phyloP scores from a whole-genome alignment of 2,113 vertebrate species.

The Chiloscyllium plagiosum region DNA sequence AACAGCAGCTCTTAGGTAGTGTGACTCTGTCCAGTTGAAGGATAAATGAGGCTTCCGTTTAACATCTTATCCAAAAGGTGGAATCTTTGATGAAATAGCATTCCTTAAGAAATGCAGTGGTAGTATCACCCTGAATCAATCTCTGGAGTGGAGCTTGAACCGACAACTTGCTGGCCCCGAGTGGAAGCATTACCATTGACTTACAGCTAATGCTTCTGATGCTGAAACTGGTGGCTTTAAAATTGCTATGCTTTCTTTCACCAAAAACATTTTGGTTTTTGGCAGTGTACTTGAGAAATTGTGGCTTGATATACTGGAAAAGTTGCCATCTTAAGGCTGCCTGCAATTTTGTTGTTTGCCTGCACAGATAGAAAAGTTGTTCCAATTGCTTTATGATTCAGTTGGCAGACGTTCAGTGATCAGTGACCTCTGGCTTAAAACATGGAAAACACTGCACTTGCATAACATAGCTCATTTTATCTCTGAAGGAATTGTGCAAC shows the following conservation, averaged over 20 bases:
- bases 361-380: slow-evolving; percentile 17
- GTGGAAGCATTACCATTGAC: not conserved
- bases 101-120: not conserved
- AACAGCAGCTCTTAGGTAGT: not conserved
- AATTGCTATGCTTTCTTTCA: not conserved
- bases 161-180: not conserved
- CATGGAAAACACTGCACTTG: slow-evolving; percentile 19
- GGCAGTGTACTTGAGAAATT: not conserved
- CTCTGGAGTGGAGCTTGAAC: not conserved
- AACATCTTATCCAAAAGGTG: not conserved
- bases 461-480: slow-evolving; percentile 27
- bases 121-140: not conserved
- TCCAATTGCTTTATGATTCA: slow-evolving; percentile 33
- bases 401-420: slow-evolving; percentile 31
- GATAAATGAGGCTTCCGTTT: not conserved
- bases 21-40: not conserved
- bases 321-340: not conserved
- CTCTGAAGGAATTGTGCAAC: slow-evolving; percentile 25
- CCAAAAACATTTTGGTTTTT: not conserved
- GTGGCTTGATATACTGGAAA: not conserved
- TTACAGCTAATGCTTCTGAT: not conserved
- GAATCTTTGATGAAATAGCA: not conserved
- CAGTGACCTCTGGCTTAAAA: slow-evolving; percentile 21
- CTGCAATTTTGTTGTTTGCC: slow-evolving; percentile 26
- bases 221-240: not conserved